Evolutionary conservation across 1,140 invertebrate species (phyloP).

Genomic region (Halyomorpha halys): DNA sequence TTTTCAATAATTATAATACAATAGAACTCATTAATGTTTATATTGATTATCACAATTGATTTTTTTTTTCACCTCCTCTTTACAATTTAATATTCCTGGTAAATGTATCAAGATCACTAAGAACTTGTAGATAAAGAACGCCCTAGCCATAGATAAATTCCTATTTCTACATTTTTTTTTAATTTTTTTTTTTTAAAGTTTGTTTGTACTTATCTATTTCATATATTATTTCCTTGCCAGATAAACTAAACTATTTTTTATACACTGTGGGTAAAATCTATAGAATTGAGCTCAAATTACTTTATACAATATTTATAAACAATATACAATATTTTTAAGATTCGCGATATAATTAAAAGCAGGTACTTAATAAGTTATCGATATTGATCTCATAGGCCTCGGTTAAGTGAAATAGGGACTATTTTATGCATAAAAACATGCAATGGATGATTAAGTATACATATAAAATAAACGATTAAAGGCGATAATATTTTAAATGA

Average conservation of each 20-base stretch:
- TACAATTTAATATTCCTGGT: not conserved
- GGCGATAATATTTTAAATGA: too few relatives aligned
- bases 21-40: conserved; percentile 17
- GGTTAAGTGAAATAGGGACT: not conserved
- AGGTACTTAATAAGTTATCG: conserved; percentile 10
- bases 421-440: too few relatives aligned
- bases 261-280: not conserved
- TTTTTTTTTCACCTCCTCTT: conserved; percentile 12
- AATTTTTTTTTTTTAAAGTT: too few relatives aligned
- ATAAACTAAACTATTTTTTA: not conserved
- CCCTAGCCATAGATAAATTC: too few relatives aligned
- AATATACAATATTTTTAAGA: not conserved
- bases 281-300: conserved; percentile 7
- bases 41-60: conserved; percentile 24
- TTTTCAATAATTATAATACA: conserved; percentile 13
- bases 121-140: too few relatives aligned
- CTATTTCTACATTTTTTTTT: too few relatives aligned
- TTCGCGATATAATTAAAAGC: conserved; percentile 7
- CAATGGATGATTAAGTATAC: too few relatives aligned
- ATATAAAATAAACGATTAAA: too few relatives aligned
- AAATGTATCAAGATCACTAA: too few relatives aligned
- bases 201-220: not conserved
- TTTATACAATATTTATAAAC: not conserved
- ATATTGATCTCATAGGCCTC: conserved; percentile 12
- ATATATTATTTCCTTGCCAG: not conserved